Conservation (phyloP, 2,113 vertebrate species). For the Thalassarche chlororhynchos region DNA sequence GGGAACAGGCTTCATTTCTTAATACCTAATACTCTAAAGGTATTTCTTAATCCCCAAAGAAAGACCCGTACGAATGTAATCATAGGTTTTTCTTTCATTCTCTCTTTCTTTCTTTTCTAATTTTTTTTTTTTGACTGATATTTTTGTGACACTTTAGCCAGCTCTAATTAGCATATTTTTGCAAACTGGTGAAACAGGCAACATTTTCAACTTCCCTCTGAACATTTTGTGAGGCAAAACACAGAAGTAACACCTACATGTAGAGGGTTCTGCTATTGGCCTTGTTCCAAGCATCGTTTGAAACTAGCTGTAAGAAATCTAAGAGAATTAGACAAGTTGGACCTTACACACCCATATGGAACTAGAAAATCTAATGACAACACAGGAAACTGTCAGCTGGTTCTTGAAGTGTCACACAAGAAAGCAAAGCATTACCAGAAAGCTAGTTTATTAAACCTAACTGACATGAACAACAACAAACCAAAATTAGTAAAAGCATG, state of each 20-base stretch:
- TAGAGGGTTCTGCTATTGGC: not conserved
- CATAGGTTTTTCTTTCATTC: not conserved
- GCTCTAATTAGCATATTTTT: slow-evolving; percentile 19
- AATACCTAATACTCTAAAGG: not conserved
- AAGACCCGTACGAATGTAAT: not conserved
- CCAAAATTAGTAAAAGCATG: slow-evolving; percentile 43
- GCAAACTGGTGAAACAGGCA: not conserved
- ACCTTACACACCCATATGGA: slow-evolving; percentile 22
- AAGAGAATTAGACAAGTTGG: not conserved
- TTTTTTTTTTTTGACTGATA: not conserved
- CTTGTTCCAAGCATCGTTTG: not conserved
- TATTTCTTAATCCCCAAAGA: not conserved
- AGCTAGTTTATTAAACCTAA: slow-evolving; percentile 19
- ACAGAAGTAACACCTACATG: slow-evolving; percentile 28
- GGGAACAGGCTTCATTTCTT: not conserved
- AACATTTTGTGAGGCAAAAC: slow-evolving; percentile 53
- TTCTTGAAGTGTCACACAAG: not conserved
- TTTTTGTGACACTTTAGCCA: slow-evolving; percentile 5
- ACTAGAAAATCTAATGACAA: slow-evolving; percentile 36
- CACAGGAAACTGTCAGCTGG: slow-evolving; percentile 9
- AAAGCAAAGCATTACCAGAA: slow-evolving; percentile 28
- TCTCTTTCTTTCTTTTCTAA: not conserved
- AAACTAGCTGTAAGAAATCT: slow-evolving; percentile 7
- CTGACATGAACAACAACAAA: slow-evolving; percentile 47
- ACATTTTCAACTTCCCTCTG: not conserved